phyloP scores from a whole-genome alignment of 2,888 invertebrate species.

The Ligdia adustata region DNA sequence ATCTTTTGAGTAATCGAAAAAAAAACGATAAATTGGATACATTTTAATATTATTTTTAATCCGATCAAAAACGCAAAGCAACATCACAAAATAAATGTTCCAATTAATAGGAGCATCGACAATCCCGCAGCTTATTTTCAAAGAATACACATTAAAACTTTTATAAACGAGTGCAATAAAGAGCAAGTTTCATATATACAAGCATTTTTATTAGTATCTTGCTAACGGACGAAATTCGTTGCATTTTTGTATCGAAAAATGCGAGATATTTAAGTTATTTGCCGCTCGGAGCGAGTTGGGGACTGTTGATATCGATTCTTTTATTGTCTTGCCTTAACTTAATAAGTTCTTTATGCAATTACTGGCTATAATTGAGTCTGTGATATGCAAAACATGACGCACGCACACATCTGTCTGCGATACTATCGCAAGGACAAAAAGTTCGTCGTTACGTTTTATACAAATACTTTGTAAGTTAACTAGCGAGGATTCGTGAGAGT shows the following conservation, averaged over 20 bases:
- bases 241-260: slow-evolving; percentile 30
- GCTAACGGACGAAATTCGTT: slow-evolving; percentile 23
- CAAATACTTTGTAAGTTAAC: neutral
- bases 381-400: slow-evolving; percentile 22
- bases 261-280: slow-evolving; percentile 14
- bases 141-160: slow-evolving; percentile 34
- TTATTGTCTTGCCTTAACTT: slow-evolving; percentile 28
- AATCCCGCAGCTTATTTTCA: slow-evolving; percentile 38
- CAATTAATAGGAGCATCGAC: slow-evolving; percentile 33
- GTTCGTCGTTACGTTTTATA: neutral
- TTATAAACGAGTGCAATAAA: slow-evolving; percentile 33
- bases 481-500: too few species aligned
- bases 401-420: slow-evolving; percentile 8
- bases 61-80: too few species aligned
- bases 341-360: slow-evolving; percentile 27
- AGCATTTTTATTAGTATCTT: slow-evolving; percentile 29
- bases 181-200: slow-evolving; percentile 28
- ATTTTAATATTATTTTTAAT: too few species aligned
- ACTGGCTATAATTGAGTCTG: slow-evolving; percentile 17
- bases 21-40: too few species aligned
- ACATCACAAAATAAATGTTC: slow-evolving; percentile 22
- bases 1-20: too few species aligned
- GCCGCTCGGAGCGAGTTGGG: slow-evolving; percentile 3
- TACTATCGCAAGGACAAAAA: slow-evolving; percentile 12
- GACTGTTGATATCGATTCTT: slow-evolving; percentile 22